These are phyloP conservation scores for Blastobasis adustella DNA, from an alignment of 2,888 invertebrate species.

Conservation along the genomic window DNA sequence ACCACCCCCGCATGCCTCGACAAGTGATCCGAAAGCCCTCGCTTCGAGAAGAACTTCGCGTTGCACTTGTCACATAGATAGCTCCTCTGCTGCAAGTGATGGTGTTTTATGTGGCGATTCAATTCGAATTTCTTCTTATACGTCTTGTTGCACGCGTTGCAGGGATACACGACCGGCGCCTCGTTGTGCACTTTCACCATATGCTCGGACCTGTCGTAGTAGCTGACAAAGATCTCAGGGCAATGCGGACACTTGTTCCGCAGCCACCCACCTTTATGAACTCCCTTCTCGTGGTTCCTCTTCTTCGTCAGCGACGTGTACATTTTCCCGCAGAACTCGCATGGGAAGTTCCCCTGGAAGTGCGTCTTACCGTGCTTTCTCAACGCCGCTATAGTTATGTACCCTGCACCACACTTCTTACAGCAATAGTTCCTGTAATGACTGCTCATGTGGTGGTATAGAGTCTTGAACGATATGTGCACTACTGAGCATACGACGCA, in stretches of 20 bases:
- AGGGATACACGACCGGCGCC: slow-evolving; percentile 46
- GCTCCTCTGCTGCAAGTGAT: slow-evolving; percentile 58
- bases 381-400: slow-evolving; percentile 62
- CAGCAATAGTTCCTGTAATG: slow-evolving; percentile 67
- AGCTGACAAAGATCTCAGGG: slow-evolving; percentile 59
- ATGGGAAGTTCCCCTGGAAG: slow-evolving; percentile 68
- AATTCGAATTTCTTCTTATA: slow-evolving; percentile 65
- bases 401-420: slow-evolving; percentile 59
- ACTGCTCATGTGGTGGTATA: slow-evolving; percentile 66
- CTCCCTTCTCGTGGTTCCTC: slow-evolving; percentile 61
- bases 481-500: slow-evolving; percentile 59
- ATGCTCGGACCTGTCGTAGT: slow-evolving; percentile 62
- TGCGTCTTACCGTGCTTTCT: slow-evolving; percentile 65
- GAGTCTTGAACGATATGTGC: slow-evolving; percentile 62
- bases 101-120: slow-evolving; percentile 60
- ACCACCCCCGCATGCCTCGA: slow-evolving; percentile 49
- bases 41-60: slow-evolving; percentile 60
- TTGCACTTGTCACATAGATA: slow-evolving; percentile 59
- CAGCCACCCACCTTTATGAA: slow-evolving; percentile 62
- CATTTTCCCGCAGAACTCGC: slow-evolving; percentile 66
- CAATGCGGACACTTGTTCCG: slow-evolving; percentile 66
- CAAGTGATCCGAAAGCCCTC: slow-evolving; percentile 54
- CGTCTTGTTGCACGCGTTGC: slow-evolving; percentile 61
- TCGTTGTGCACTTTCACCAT: slow-evolving; percentile 55
- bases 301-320: slow-evolving; percentile 68